Conservation (phyloP, 2,888 invertebrate species). For the Fragum fragum region DNA sequence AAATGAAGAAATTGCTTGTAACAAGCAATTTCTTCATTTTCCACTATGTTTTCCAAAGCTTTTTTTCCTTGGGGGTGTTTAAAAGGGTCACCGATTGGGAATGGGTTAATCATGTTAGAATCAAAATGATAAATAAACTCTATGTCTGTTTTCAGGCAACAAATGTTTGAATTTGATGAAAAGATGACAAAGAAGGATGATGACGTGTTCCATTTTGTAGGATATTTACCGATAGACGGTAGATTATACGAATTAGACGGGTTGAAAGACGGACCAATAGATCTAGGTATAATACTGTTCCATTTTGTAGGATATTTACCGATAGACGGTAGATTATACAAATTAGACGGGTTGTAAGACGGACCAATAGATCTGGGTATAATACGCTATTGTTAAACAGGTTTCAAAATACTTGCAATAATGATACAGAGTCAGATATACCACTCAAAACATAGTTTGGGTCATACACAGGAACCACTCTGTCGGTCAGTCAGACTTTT, state of each 20-base stretch:
- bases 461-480: no score
- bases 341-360: slow-evolving; percentile 97
- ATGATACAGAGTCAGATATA: no score
- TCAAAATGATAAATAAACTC: no score
- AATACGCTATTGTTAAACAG: not conserved
- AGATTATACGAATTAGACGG: slow-evolving; percentile 98
- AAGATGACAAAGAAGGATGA: slow-evolving; percentile 93
- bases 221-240: slow-evolving; percentile 96
- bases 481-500: slow-evolving; percentile 29
- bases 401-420: no score
- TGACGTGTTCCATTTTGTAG: slow-evolving; percentile 98
- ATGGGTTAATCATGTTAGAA: no score
- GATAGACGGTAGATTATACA: slow-evolving; percentile 94
- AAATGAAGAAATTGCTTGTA: no score
- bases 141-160: slow-evolving; percentile 92
- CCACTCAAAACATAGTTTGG: no score
- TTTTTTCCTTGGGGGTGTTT: no score
- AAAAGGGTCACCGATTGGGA: no score
- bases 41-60: no score
- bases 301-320: slow-evolving; percentile 99
- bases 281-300: slow-evolving; percentile 92
- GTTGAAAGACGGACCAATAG: slow-evolving; percentile 97
- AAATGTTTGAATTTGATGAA: slow-evolving; percentile 96
- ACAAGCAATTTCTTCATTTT: no score
- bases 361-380: slow-evolving; percentile 97